Percentiles rank a stretch among this genome's conserved stretches.
These are phyloP conservation scores for Lacerta viridis DNA, from an alignment of 2,797 vertebrate genomes.

Conservation along the genomic window DNA sequence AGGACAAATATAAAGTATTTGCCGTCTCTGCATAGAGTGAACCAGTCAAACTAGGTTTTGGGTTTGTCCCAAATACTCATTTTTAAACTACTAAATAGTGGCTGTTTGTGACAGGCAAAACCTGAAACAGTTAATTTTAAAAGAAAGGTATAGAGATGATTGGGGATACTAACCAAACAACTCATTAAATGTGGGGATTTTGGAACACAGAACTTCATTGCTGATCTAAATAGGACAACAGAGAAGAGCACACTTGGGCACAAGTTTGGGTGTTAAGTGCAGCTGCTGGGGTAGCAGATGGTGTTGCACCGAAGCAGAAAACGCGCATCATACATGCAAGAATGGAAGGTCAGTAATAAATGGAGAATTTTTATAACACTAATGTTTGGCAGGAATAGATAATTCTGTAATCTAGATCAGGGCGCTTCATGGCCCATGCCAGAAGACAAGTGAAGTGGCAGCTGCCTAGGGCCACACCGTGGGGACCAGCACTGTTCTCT, in stretches of 20 bases:
- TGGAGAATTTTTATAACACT: conserved; percentile 1
- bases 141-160: not conserved
- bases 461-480: not conserved
- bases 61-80: conserved; percentile 10
- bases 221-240: conserved; percentile 10
- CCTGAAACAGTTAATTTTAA: not conserved
- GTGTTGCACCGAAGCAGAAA: conserved; percentile 29
- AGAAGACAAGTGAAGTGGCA: conserved; percentile 4
- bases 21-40: not conserved
- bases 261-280: not conserved
- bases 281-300: conserved; percentile 16
- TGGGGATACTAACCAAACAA: not conserved
- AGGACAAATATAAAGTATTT: conserved; percentile 4
- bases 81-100: not conserved
- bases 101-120: not conserved
- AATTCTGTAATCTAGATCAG: not conserved
- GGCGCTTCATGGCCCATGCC: not conserved
- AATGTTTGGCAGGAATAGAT: not conserved
- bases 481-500: not conserved
- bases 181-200: not conserved
- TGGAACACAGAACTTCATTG: not conserved
- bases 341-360: conserved; percentile 3
- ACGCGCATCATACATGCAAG: conserved; percentile 6
- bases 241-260: not conserved
- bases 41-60: not conserved